Evolutionary conservation across 2,888 invertebrate genomes (phyloP), one percentile per base, ranked within the genome.

Genomic region (Cylloceria caligata): DNA sequence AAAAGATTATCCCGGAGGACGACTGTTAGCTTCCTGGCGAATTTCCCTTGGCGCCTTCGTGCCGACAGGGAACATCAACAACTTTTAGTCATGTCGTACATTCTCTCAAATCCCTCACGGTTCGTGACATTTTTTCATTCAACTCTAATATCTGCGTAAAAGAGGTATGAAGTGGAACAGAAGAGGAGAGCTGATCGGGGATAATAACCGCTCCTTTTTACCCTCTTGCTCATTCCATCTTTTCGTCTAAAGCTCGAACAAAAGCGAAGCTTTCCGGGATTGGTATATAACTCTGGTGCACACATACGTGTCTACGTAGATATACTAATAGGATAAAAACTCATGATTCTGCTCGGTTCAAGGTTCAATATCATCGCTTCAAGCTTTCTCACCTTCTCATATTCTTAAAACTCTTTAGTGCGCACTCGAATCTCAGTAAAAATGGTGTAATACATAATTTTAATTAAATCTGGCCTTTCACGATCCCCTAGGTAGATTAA

Each of bases 181-280:
- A 76, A 67, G 45, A 76, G 67, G 71, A 49, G n/a, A 45, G 11
- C 67, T 76, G 76, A 81, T 81, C 80, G 71, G 72, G 80, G 76
- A 81, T 81, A 81, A 81, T 76, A 69, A 76, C 67, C 80, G 80
- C 67, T 67, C 27, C 30, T 24, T 9, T 34, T 19, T 21, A n/a
- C 42, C n/a, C 5, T 9, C 9, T 9, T 34, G n/a, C 65, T 24
- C 42, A 34, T 55, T 69, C 55, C 67, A 67, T 49, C 30, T 65
- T 71, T 67, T 42, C 47, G 34, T 42, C 30, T 7, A 60, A 19
- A 19, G n/a, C 36, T 30, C 16, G 72, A 60, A 81, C 76, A 45
- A 68, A 71, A 76, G 64, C 55, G 13, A 55, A 80, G 67, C 67
- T 76, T 36, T 42, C 21, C 52, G 34, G 34, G 49, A 76, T 71